Conservation (phyloP, 2,797 vertebrate species). For the Crocodylus rhombifer region DNA sequence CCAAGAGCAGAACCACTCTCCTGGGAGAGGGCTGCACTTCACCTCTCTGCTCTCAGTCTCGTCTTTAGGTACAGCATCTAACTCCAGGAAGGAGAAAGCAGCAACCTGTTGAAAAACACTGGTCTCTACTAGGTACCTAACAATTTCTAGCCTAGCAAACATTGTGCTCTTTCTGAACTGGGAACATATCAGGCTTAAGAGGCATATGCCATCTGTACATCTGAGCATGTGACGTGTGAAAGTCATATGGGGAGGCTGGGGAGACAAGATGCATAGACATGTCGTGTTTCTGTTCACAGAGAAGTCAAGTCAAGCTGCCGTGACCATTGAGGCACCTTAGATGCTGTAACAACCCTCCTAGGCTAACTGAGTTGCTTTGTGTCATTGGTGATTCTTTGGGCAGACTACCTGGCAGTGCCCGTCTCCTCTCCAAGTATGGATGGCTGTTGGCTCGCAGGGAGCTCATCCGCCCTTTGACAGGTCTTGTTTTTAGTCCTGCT, state of each 20-base stretch:
- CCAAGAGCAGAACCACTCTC: background rate
- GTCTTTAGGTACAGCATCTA: background rate
- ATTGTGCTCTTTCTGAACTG: background rate
- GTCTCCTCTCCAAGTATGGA: too few species aligned
- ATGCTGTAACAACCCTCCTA: too few species aligned
- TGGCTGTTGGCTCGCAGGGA: too few species aligned
- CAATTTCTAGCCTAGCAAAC: background rate
- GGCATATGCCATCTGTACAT: background rate
- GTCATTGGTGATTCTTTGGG: too few species aligned
- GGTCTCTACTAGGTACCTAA: background rate
- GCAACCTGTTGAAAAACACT: background rate
- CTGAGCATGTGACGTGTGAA: background rate
- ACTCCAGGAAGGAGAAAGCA: background rate
- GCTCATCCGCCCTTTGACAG: too few species aligned
- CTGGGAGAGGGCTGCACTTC: background rate
- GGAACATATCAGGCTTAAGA: background rate
- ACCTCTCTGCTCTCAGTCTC: fast-evolving
- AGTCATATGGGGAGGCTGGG: background rate
- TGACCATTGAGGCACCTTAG: too few species aligned
- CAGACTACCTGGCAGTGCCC: too few species aligned
- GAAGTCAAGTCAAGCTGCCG: background rate
- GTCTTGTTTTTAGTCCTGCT: too few species aligned
- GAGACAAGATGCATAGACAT: background rate
- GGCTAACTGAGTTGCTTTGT: too few species aligned
- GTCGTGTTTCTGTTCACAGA: background rate